Evolutionary conservation across 2,797 vertebrate genomes (phyloP), one percentile per base, ranked within the genome.

Genomic region (Schizothorax lantsangensis): DNA sequence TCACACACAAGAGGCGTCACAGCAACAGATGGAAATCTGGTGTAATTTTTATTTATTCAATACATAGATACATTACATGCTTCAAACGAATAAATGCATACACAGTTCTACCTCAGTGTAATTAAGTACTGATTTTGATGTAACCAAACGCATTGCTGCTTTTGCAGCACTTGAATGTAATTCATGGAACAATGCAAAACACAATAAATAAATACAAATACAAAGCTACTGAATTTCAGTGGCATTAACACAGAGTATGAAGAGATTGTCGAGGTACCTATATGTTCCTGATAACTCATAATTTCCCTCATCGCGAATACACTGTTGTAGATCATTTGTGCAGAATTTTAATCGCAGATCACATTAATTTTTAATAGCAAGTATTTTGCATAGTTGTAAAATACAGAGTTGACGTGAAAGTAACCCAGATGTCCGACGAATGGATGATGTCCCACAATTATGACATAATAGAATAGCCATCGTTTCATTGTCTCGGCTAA

Each of bases 11-110:
- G 54, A 81, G 79, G 81, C 26, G 33, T 84, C 86, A 89, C 83
- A 87, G 88, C 87, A 91, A 78, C 23, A 45, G 11, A 72, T 45
- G 62, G 19, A 78, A 89, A 43, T 45, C 77, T 78, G 84, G 82
- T 86, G 85, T 89, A 89, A 3, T 91, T 87, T 87, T 88, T 93
- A 93, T 86, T 88, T 92, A 93, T 95, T 95, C 93, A 91, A 94
- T 93, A 94, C 88, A 93, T 93, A 91, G 93, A 92, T 89, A 94
- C 91, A 93, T 87, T 87, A 91, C 95, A 95, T 96, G 95, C 95
- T 91, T 91, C 88, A 90, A 89, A 91, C 90, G 94, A 91, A 92
- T 90, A 94, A 93, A 93, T 92, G 90, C 91, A 93, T 92, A 94
- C 89, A 93, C 90, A 94, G 84, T 57, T 88, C 91, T 81, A 92